phyloP scores from a whole-genome alignment of 1,140 invertebrate species.

The Trigoniulus corallinus region DNA sequence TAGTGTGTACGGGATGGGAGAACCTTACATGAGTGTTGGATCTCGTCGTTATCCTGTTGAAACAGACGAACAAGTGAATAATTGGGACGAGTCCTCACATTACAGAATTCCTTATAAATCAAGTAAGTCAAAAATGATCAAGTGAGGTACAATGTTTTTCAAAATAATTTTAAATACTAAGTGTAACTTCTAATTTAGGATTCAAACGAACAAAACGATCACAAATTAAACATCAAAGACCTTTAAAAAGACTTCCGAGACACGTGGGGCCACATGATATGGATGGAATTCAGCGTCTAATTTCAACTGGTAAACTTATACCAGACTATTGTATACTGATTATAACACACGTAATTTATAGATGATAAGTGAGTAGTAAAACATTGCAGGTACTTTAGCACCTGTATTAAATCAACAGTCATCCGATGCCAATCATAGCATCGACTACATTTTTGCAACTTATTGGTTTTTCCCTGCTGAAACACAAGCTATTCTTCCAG shows the following conservation, averaged over 20 bases:
- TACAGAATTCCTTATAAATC: no score
- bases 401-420: conserved; percentile 20
- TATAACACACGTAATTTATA: background rate
- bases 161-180: background rate
- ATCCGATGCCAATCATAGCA: conserved; percentile 21
- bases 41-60: no score
- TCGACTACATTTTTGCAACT: conserved; percentile 34
- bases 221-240: background rate
- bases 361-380: no score
- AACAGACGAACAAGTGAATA: no score
- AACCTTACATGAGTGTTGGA: no score
- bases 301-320: conserved; percentile 24
- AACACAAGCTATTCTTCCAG: conserved; percentile 25
- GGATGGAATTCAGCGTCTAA: conserved; percentile 26
- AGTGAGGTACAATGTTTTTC: background rate
- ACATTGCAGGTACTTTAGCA: conserved; percentile 27
- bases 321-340: background rate
- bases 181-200: no score
- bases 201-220: no score
- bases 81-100: no score
- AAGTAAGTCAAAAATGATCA: background rate
- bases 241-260: conserved; percentile 12
- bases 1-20: no score
- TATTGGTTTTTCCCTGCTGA: conserved; percentile 35
- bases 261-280: conserved; percentile 32